A percentile compares a stretch with the other conserved stretches of the same genome.
Conservation (phyloP, 1,140 invertebrate genomes). For the Manduca sexta region DNA sequence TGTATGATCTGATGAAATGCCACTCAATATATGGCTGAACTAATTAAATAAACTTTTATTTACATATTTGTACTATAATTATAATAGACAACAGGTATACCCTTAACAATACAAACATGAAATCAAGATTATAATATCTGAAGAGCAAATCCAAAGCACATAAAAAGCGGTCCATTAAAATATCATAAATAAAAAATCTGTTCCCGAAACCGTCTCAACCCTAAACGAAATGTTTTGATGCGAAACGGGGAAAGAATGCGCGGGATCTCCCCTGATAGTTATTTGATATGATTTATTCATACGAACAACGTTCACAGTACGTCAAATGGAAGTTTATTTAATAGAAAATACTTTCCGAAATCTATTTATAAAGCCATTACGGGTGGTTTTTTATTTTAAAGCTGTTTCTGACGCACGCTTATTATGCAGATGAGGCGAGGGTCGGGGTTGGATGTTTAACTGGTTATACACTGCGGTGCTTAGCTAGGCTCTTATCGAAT, state of each 20-base stretch:
- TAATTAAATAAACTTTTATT: too few relatives aligned
- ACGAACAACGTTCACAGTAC: constrained; percentile 36
- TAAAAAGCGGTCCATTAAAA: constrained; percentile 18
- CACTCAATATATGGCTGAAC: too few relatives aligned
- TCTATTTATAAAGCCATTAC: constrained; percentile 68
- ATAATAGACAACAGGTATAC: too few relatives aligned
- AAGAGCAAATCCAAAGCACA: neutral
- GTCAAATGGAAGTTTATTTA: constrained; percentile 65
- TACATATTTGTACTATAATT: too few relatives aligned
- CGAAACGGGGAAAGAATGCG: constrained; percentile 35
- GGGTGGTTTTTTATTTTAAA: constrained; percentile 38
- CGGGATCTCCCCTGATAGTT: constrained; percentile 61
- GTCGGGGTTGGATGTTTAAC: neutral
- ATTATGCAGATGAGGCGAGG: constrained; percentile 50
- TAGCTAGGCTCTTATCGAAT: neutral
- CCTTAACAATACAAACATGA: too few relatives aligned
- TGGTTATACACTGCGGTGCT: too few relatives aligned
- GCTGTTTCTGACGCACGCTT: constrained; percentile 40
- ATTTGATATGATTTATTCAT: constrained; percentile 71
- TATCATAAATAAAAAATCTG: constrained; percentile 29
- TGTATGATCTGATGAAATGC: too few relatives aligned
- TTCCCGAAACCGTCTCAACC: constrained; percentile 24
- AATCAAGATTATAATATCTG: neutral
- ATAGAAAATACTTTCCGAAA: constrained; percentile 63
- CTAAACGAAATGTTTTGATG: constrained; percentile 35